phyloP scores from a whole-genome alignment of 2,888 invertebrate genomes.

The Ennomos fuscantarius region DNA sequence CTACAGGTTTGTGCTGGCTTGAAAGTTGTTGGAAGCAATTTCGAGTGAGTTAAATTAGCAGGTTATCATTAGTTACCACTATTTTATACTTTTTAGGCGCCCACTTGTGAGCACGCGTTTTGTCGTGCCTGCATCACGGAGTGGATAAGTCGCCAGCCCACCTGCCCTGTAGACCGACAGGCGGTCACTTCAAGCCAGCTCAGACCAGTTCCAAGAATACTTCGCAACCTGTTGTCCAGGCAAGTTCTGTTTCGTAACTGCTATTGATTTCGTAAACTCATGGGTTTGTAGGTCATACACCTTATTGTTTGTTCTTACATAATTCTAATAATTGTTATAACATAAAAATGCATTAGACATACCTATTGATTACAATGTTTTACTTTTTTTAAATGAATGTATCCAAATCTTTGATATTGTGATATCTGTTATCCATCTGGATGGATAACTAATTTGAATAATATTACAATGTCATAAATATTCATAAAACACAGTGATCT shows the following conservation, averaged over 20 bases:
- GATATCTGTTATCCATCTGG: slow-evolving; percentile 5
- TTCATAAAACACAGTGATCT: slow-evolving; percentile 19
- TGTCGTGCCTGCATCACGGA: slow-evolving; percentile 97
- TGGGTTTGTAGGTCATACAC: slow-evolving; percentile 52
- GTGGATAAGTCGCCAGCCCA: slow-evolving; percentile 97
- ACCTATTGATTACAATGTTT: not conserved
- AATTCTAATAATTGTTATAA: slow-evolving; percentile 26
- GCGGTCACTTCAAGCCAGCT: slow-evolving; percentile 95
- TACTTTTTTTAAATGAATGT: slow-evolving; percentile 2
- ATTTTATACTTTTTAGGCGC: slow-evolving; percentile 87
- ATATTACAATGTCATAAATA: slow-evolving; percentile 32
- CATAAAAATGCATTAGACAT: slow-evolving; percentile 2
- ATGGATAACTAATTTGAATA: slow-evolving; percentile 20
- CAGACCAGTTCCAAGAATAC: slow-evolving; percentile 96
- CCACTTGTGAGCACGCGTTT: slow-evolving; percentile 98
- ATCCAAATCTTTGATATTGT: slow-evolving; percentile 11
- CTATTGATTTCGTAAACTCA: slow-evolving; percentile 28
- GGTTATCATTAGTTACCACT: slow-evolving; percentile 1
- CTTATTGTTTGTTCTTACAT: slow-evolving; percentile 47
- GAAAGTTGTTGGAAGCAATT: not conserved
- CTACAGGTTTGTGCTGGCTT: slow-evolving; percentile 89
- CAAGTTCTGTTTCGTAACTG: slow-evolving; percentile 59
- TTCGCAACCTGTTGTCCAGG: slow-evolving; percentile 95
- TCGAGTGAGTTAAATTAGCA: not conserved
- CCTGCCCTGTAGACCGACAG: slow-evolving; percentile 97